phyloP scores from a whole-genome alignment of 1,140 invertebrate genomes.

The Zaprionus taronus region DNA sequence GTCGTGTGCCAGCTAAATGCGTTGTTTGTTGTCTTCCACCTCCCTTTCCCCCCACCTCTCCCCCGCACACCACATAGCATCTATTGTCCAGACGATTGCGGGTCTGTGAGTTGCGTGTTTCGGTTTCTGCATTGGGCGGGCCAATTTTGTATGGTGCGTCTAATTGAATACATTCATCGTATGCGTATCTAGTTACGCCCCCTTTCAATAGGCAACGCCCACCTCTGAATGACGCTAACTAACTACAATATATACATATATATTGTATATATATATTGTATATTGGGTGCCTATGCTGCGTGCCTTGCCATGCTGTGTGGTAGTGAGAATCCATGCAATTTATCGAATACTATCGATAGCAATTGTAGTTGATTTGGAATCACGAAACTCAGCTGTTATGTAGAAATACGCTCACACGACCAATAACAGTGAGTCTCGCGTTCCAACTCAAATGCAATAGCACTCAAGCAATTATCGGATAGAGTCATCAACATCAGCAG shows the following conservation, averaged over 20 bases:
- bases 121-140: conserved; percentile 18
- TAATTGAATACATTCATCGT: conserved; percentile 68
- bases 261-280: conserved; percentile 3
- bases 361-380: conserved; percentile 50
- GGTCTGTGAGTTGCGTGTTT: background rate
- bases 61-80: background rate
- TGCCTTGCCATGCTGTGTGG: background rate
- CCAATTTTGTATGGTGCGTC: conserved; percentile 48
- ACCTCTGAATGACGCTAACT: background rate
- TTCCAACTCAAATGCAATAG: conserved; percentile 42
- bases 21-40: conserved; percentile 40
- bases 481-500: background rate
- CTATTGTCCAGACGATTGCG: conserved; percentile 19
- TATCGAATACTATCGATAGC: conserved; percentile 10
- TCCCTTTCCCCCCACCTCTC: background rate
- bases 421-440: conserved; percentile 50
- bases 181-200: conserved; percentile 9
- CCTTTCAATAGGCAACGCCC: background rate
- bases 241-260: background rate
- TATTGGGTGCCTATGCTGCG: background rate
- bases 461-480: conserved; percentile 10
- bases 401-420: background rate
- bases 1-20: conserved; percentile 46
- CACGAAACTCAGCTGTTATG: conserved; percentile 53
- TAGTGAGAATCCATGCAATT: background rate